Evolutionary conservation across 2,888 invertebrate genomes (phyloP).

Genomic region (Rapana venosa): DNA sequence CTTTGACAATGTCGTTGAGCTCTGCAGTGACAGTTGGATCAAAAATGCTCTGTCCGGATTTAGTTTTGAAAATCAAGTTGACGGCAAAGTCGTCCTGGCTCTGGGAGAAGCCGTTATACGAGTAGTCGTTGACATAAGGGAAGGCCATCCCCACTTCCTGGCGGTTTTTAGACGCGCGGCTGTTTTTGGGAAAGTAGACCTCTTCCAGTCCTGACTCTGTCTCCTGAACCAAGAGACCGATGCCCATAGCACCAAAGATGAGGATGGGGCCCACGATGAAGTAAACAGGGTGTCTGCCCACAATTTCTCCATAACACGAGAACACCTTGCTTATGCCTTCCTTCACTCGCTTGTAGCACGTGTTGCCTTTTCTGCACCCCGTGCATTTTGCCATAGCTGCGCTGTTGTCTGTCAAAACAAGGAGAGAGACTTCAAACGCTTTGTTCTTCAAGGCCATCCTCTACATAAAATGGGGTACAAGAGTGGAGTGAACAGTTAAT

Average conservation of each 20-base stretch:
- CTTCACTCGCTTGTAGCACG: background rate
- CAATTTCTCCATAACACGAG: background rate
- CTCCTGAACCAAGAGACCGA: slow-evolving; percentile 18
- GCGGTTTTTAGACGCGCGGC: slow-evolving; percentile 55
- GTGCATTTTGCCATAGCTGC: too few relatives aligned
- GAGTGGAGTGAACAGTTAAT: too few relatives aligned
- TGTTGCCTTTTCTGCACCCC: background rate
- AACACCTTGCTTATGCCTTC: background rate
- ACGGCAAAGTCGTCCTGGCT: background rate
- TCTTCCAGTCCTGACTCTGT: slow-evolving; percentile 32
- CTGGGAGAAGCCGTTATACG: background rate
- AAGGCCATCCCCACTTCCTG: slow-evolving; percentile 40
- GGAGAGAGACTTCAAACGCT: too few relatives aligned
- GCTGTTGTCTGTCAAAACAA: too few relatives aligned
- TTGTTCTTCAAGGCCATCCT: too few relatives aligned
- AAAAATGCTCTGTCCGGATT: slow-evolving; percentile 1
- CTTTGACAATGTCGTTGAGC: background rate
- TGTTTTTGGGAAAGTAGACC: slow-evolving; percentile 53
- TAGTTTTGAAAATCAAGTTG: slow-evolving; percentile 19
- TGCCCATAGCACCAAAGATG: slow-evolving; percentile 30
- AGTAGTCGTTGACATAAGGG: slow-evolving; percentile 41
- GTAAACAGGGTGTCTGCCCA: slow-evolving; percentile 33
- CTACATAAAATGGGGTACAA: too few relatives aligned
- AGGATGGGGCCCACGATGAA: slow-evolving; percentile 37
- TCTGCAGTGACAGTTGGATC: background rate